Conservation (phyloP, 2,113 vertebrate species). For the Pollimyrus isidori region DNA sequence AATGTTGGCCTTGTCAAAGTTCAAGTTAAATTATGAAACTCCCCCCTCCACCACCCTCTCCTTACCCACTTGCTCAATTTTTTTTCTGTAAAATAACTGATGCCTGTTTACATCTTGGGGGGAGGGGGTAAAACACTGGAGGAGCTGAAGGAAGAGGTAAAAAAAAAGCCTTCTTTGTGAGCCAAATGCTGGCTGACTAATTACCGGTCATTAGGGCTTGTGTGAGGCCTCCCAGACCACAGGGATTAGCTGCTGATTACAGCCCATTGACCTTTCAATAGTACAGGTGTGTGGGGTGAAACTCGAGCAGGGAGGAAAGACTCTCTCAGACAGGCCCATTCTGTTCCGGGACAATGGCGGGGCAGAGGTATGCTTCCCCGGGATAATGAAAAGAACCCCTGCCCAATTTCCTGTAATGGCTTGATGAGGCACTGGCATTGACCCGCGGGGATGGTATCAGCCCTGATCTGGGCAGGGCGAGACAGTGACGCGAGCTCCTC, state of each 20-base stretch:
- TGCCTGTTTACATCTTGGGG: neutral
- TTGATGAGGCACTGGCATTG: conserved; percentile 10
- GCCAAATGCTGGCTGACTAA: conserved; percentile 52
- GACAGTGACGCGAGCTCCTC: conserved; percentile 6
- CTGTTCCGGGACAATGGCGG: conserved; percentile 33
- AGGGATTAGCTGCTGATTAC: conserved; percentile 66
- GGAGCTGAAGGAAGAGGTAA: conserved; percentile 21
- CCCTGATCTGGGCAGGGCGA: conserved; percentile 11
- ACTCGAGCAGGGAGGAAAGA: conserved; percentile 37
- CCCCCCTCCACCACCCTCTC: neutral
- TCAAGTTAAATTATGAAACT: neutral
- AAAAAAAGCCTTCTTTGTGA: conserved; percentile 62
- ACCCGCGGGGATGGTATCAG: conserved; percentile 21
- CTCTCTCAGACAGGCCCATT: conserved; percentile 25
- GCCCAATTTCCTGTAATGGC: conserved; percentile 27
- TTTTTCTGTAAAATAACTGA: neutral
- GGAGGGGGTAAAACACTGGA: neutral
- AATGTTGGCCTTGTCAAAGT: conserved; percentile 29
- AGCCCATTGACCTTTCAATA: conserved; percentile 56
- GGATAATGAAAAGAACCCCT: conserved; percentile 17
- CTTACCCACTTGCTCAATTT: neutral
- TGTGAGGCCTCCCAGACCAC: conserved; percentile 51
- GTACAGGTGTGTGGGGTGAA: conserved; percentile 52
- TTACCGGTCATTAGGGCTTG: conserved; percentile 69
- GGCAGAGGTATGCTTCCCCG: conserved; percentile 8